Evolutionary conservation across 2,113 vertebrate species (phyloP), one percentile per base, ranked within the genome.

Genomic region (Pterophyllum scalare): DNA sequence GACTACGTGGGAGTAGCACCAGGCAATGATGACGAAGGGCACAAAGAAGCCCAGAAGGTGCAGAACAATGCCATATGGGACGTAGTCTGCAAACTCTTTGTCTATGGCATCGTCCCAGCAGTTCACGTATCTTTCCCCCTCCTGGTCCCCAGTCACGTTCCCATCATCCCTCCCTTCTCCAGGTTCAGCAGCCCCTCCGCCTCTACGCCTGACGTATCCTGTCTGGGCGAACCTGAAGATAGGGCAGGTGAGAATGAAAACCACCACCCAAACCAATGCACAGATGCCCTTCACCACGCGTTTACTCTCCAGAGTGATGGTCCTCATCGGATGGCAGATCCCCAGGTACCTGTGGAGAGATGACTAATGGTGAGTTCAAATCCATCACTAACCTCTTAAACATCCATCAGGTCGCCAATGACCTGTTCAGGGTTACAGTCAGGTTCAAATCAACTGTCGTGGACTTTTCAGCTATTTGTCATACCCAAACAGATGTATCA

Each of bases 101-200:
- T 97, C 96, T 8, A 96, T 94, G 75, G 96, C 96, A 11, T 97
- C 96, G 14, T 96, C 96, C 96, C 96, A 97, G 90, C 96, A 97
- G 87, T 96, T 96, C 35, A 90, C 79, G 62, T 93, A 95, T 13
- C 91, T 83, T 9, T 92, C 92, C 14, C 26, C 26, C 0, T 67
- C 46, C 35, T 12, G 81, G 2, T 67, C 87, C 14, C 24, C 82
- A 1, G 81, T 89, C 12, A n/a, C 7, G 77, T 92, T 91, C 17
- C 49, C n/a, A 7, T 8, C 80, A 14, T 52, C 59, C 7, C 22
- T 77, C 1, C 22, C 12, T 22, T 60, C 87, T 38, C 75, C 82
- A 6, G 65, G 43, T 1, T 31, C 77, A 0, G 22, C 20, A 10
- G 12, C 15, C 2, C 35, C 59, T 0, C 56, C 9, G 7, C 80